Base-by-base conservation (phyloP, 1,140 invertebrate species). In the Tyrophagus putrescentiae region DNA sequence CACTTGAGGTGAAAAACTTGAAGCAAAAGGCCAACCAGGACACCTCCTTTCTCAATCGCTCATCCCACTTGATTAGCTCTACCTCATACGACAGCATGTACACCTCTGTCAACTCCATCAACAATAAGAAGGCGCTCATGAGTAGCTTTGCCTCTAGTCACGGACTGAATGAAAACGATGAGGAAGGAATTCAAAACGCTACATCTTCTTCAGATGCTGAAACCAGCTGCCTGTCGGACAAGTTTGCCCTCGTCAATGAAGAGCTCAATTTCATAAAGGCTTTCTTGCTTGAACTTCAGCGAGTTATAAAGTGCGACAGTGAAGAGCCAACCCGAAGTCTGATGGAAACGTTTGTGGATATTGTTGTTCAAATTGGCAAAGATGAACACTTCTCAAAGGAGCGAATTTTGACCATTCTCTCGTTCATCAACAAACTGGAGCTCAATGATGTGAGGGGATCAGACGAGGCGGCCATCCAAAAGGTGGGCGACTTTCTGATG, bases 1-100 rank as follows among this genome's bases (percentile, higher is more conserved):
- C 89, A 27, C 84, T 78, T 0, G 87, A 92, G 71, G 87, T 87
- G 13, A 86, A 86, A 13, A 84, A 87, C 70, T 72, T 92, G 44
- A 78, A 86, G 34, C 82, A 82, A 72, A 69, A 79, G 80, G 28
- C 45, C 11, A 2, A 45, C 13, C 60, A 59, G 27, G 29, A 18
- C 18, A 36, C 67, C 25, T 89, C 86, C 21, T 75, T 91, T 34
- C 76, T 91, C 7, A 86, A 83, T 68, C 84, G 83, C 77, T 88
- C 85, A 62, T 83, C 82, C 31, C 85, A 88, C 72, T 74, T 88
- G 34, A 83, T 83, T n/a, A 79, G 78, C 23, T 87, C 83, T 39
- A 57, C 36, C 27, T 29, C 11, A n/a, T 50, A n/a, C 29, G 56
- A 57, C 11, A 45, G n/a, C 28, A 11, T 57, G 56, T 53, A 53